Base-by-base conservation (phyloP, 53 echinoderm and acorn worm species). In the Hippasteria phrygiana region DNA sequence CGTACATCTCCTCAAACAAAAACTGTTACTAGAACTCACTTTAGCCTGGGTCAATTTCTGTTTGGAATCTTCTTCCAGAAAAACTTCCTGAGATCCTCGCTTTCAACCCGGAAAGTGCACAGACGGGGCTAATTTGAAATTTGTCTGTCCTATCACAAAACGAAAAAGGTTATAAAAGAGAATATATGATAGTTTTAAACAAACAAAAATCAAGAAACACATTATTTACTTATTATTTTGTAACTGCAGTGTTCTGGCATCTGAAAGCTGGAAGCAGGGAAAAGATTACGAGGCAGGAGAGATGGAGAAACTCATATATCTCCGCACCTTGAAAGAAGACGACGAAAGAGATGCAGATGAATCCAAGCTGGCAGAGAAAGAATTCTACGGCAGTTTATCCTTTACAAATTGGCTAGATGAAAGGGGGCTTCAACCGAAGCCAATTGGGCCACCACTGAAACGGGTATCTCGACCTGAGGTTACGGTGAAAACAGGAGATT, bases 201-300 rank as follows among this genome's bases (percentile, higher is more conserved):
- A n/a, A n/a, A n/a, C n/a, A 54, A 54, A 16, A 18, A 3, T 11
- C 54, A 18, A 4, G n/a, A 4, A 24, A 20, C 20, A 51, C 16
- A 14, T 51, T 51, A 0, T 24, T 9, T 32, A 24, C n/a, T 37
- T 35, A 2, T 56, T 73, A 37, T 45, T 35, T 20, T 75, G 13
- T 59, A 16, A 48, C 67, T 79, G 11, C 43, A 93, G 99, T 56
- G 88, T 99, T 36, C 88, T 99, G 48, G 94, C 99, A 17, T 94
- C 99, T 35, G 93, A 96, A 86, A 93, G 89, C 14, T 99, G 99
- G 99, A 93, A 80, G 80, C 91, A 91, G 69, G 96, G 93, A 51
- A 96, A 94, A 81, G 90, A 94, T 12, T 76, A 91, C 7, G 88
- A 99, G 55, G 55, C 91, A 43, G 51, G 43, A 34, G 91, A 99